Conservation (phyloP, 1,140 invertebrate genomes). For the Lordiphosa stackelbergi region DNA sequence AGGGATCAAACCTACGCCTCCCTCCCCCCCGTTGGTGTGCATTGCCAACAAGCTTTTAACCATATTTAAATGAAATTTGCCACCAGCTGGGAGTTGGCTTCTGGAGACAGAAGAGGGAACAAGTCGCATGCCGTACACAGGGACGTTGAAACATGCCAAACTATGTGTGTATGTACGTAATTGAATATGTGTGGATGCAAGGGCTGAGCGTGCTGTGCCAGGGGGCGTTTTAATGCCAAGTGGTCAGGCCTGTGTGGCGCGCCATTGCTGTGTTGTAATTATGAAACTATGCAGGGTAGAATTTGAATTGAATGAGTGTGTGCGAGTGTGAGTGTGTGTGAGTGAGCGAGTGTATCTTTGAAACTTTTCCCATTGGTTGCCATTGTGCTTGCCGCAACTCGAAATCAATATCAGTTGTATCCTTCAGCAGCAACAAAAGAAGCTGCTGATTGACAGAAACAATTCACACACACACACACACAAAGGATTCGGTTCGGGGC, state of each 20-base stretch:
- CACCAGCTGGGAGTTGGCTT: constrained; percentile 51
- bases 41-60: constrained; percentile 67
- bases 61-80: constrained; percentile 67
- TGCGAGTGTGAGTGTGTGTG: constrained; percentile 10
- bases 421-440: constrained; percentile 71
- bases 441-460: constrained; percentile 73
- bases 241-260: constrained; percentile 40
- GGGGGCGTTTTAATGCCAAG: constrained; percentile 38
- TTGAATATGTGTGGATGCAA: no score
- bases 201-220: constrained; percentile 13
- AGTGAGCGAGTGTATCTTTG: constrained; percentile 42
- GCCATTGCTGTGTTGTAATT: constrained; percentile 66
- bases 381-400: constrained; percentile 60
- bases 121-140: constrained; percentile 59
- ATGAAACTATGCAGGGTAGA: constrained; percentile 60
- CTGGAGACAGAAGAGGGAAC: constrained; percentile 2
- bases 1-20: constrained; percentile 7
- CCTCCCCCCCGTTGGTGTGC: constrained; percentile 54
- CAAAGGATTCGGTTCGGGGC: constrained; percentile 1
- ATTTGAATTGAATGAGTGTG: constrained; percentile 30
- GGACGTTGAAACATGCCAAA: constrained; percentile 34
- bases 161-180: background rate
- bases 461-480: constrained; percentile 47
- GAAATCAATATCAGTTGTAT: constrained; percentile 75
- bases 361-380: constrained; percentile 71